These are phyloP conservation scores for Candoia aspera DNA, from an alignment of 2,113 vertebrate genomes.

Conservation along the genomic window DNA sequence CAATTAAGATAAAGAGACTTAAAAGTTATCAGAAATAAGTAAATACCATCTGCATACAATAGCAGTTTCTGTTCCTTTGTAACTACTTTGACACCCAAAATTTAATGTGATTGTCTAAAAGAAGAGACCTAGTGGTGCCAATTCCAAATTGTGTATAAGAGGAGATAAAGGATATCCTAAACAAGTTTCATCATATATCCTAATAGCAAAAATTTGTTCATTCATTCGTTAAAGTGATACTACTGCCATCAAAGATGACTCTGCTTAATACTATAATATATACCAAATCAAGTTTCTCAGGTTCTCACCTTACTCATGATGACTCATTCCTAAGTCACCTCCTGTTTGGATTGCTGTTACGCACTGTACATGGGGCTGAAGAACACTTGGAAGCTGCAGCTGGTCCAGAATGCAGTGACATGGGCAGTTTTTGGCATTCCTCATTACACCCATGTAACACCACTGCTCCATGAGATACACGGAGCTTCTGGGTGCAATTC, in stretches of 20 bases:
- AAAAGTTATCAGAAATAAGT: neutral
- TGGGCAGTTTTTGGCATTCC: neutral
- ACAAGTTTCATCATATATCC: neutral
- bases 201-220: neutral
- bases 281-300: neutral
- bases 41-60: neutral
- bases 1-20: neutral
- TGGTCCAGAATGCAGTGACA: neutral
- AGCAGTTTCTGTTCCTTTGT: neutral
- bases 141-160: neutral
- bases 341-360: neutral
- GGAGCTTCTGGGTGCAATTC: neutral
- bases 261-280: neutral
- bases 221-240: neutral
- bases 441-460: neutral
- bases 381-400: neutral
- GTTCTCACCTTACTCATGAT: neutral
- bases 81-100: neutral
- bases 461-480: neutral
- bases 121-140: neutral
- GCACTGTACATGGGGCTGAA: neutral
- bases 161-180: neutral
- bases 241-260: neutral
- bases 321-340: neutral
- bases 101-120: neutral